phyloP scores from a whole-genome alignment of 2,797 vertebrate genomes.

The Phaenicophaeus curvirostris region DNA sequence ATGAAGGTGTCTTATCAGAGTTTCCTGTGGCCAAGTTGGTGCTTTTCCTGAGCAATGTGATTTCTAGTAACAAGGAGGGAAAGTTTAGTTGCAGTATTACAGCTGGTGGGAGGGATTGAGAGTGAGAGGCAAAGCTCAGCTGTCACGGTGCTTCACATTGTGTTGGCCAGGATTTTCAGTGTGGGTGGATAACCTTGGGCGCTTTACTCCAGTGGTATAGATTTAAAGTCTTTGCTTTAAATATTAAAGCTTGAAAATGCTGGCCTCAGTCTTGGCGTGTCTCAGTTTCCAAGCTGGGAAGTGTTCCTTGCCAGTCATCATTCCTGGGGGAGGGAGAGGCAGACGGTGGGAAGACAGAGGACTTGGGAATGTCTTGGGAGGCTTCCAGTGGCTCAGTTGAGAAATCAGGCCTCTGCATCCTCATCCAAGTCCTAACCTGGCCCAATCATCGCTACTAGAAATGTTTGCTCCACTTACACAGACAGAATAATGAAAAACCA shows the following conservation, averaged over 20 bases:
- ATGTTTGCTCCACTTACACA: background rate
- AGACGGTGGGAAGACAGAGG: slow-evolving; percentile 51
- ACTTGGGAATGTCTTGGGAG: slow-evolving; percentile 42
- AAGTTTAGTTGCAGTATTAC: background rate
- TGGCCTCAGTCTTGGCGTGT: background rate
- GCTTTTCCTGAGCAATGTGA: background rate
- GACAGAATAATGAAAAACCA: background rate
- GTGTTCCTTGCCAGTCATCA: background rate
- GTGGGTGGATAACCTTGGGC: slow-evolving; percentile 43
- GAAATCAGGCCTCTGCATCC: slow-evolving; percentile 37
- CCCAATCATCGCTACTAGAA: background rate
- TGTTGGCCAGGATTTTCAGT: background rate
- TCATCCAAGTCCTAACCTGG: slow-evolving; percentile 47
- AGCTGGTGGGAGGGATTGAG: background rate
- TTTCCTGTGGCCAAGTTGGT: background rate
- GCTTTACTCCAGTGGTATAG: background rate
- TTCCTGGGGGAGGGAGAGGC: slow-evolving; percentile 52
- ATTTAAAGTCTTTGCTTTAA: slow-evolving; percentile 22
- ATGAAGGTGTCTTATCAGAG: background rate
- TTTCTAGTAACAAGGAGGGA: background rate
- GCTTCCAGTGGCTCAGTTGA: slow-evolving; percentile 34
- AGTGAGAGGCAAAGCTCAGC: background rate
- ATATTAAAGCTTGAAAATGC: background rate
- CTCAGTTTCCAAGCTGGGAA: slow-evolving; percentile 27
- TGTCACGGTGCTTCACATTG: background rate